A percentile compares a stretch with the other conserved stretches of the same genome.
Conservation (phyloP, 2,113 vertebrate genomes). For the Montifringilla adamsi region DNA sequence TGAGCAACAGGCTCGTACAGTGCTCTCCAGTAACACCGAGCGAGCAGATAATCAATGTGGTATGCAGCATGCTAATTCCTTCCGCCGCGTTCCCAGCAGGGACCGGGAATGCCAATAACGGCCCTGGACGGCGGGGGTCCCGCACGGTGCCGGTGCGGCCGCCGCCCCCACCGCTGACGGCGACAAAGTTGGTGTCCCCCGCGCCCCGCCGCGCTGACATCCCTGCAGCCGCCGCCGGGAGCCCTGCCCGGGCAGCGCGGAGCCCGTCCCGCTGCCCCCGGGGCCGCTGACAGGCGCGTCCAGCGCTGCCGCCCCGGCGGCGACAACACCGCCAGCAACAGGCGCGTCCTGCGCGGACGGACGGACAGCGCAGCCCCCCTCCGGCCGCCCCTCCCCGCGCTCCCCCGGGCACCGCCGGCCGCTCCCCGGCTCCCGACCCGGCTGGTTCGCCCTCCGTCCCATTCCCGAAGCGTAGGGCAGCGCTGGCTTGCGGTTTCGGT, state of each 20-base stretch:
- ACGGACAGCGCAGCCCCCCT: not conserved
- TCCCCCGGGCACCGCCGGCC: not conserved
- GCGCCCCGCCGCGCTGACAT: not conserved
- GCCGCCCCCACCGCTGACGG: no score
- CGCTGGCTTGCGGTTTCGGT: not conserved
- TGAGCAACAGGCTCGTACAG: not conserved
- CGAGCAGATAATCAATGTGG: not conserved
- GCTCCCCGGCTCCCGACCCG: not conserved
- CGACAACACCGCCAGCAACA: not conserved
- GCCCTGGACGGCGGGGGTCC: not conserved
- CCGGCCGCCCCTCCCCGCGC: not conserved
- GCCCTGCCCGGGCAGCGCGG: not conserved
- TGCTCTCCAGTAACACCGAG: not conserved
- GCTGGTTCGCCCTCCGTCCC: not conserved
- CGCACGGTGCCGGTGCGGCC: no score
- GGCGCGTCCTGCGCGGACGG: not conserved
- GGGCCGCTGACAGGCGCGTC: not conserved
- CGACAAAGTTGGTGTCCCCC: not conserved
- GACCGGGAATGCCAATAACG: not conserved
- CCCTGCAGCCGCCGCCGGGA: not conserved
- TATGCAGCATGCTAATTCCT: not conserved
- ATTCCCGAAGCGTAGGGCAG: fast-evolving
- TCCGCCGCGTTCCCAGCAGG: not conserved
- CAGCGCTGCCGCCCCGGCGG: not conserved
- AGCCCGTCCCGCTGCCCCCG: not conserved